These are phyloP conservation scores for Montifringilla adamsi DNA, from an alignment of 2,113 vertebrate genomes.

Conservation along the genomic window DNA sequence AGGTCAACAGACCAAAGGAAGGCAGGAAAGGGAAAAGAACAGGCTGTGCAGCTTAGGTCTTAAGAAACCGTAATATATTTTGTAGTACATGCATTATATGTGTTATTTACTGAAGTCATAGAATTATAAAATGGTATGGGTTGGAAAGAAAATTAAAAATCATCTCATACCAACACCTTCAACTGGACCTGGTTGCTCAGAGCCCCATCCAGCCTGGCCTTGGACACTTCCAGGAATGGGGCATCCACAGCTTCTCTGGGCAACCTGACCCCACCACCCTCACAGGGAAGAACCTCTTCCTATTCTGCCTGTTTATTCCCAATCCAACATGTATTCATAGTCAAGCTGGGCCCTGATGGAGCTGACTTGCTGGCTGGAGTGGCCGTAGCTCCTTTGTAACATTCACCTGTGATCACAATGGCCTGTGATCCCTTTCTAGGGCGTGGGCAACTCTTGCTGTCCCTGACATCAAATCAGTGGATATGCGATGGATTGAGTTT, in stretches of 20 bases:
- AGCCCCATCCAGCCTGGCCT: not conserved
- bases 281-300: not conserved
- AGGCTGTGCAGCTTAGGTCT: not conserved
- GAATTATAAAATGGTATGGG: too few species aligned
- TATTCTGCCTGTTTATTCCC: not conserved
- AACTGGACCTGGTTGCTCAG: not conserved
- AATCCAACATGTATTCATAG: fast-evolving
- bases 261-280: not conserved
- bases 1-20: not conserved
- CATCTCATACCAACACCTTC: not conserved
- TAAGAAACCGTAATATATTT: not conserved
- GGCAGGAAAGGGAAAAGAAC: not conserved
- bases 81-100: not conserved
- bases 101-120: not conserved
- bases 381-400: not conserved
- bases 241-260: not conserved
- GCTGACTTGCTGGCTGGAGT: too few species aligned
- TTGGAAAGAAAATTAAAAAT: not conserved
- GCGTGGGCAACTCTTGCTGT: not conserved
- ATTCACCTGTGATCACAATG: too few species aligned
- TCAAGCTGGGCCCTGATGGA: not conserved
- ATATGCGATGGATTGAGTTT: not conserved
- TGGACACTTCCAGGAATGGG: not conserved
- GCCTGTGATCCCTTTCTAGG: too few species aligned
- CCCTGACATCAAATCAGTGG: not conserved